Base-by-base conservation (phyloP, 2,888 invertebrate genomes). In the Synanthedon myopaeformis region DNA sequence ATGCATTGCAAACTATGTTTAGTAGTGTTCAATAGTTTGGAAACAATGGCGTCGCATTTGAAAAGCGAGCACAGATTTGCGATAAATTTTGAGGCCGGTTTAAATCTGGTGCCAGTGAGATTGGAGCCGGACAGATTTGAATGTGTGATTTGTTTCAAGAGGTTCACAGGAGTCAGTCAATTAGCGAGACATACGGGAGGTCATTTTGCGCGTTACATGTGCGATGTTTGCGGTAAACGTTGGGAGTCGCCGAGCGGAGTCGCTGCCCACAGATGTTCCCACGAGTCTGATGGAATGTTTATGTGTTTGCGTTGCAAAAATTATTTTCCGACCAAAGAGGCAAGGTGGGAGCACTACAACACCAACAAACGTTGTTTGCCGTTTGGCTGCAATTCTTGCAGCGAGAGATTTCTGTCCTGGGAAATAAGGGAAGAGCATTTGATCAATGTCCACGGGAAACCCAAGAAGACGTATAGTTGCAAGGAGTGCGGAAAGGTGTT, bases 161-260 rank as follows among this genome's bases (percentile, higher is more conserved):
- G 51, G 8, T 57, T 59, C 35, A 53, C 53, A 1, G 53, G 56
- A n/a, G 51, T 59, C 0, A 51, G 51, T 41, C 55, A 58, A 12
- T 52, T 62, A 12, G 56, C 53, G 8, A 52, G 51, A n/a, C 64
- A 64, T 49, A 55, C 59, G 1, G 57, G 57, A 4, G 56, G 54
- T 4, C 64, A 64, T 53, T 60, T 55, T 41, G 28, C 51, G 8
- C 57, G 53, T 11, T 51, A 56, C 23, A 60, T 63, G n/a, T 64
- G 64, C 48, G 58, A 63, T 11, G 50, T 53, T 14, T 64, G 64
- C 50, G 64, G 60, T 0, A 58, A 56, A 42, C 49, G 58, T 5
- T 60, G 57, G n/a, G 55, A 58, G 19, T 56, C 56, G 8, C 28
- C 42, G 3, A 42, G 50, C 1, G 56, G 56, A 3, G 42, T 59